Evolutionary conservation across 2,113 vertebrate genomes (phyloP), one percentile per base, ranked within the genome.

Genomic region (Tragelaphus imberbis): DNA sequence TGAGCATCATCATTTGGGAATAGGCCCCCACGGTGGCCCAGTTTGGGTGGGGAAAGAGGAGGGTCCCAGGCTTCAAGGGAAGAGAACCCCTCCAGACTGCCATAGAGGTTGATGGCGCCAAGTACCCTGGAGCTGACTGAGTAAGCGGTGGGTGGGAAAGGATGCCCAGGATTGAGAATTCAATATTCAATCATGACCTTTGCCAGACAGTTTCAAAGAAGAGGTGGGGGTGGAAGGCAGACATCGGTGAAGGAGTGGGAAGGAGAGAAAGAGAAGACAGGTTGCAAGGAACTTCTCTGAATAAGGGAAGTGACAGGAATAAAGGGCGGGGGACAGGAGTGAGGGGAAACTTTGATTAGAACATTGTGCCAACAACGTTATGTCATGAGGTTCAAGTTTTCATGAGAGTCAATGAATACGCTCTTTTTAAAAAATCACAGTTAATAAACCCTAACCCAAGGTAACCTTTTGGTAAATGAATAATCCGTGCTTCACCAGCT

Each of bases 141-240:
- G 36, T 30, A 44, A 92, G 21, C 6, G 8, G 53, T 28, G 23
- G 49, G n/a, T 79, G 44, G 75, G 30, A 82, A 90, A 40, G 44
- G 33, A 19, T 90, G 44, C 36, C 49, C 9, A 19, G 28, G 28
- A 23, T 19, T 49, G 55, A 63, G n/a, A 87, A 40, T 58, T 68
- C 59, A 51, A 82, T 90, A 49, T 87, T 89, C 40, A 68, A 11
- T 93, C 49, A 68, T 84, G 81, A 88, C 51, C 56, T 93, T 79
- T 93, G 92, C 55, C 71, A 96, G 89, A 65, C 33, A 90, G 55
- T 86, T 81, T 94, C 77, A 81, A 86, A 56, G 81, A 85, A 90
- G 49, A 55, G 47, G 53, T 30, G 36, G n/a, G 49, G 12, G 59
- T 79, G 61, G 55, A 96, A 96, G 27, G 36, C 71, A 89, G 89